Conservation (phyloP, 2,113 vertebrate genomes). For the Morone saxatilis region DNA sequence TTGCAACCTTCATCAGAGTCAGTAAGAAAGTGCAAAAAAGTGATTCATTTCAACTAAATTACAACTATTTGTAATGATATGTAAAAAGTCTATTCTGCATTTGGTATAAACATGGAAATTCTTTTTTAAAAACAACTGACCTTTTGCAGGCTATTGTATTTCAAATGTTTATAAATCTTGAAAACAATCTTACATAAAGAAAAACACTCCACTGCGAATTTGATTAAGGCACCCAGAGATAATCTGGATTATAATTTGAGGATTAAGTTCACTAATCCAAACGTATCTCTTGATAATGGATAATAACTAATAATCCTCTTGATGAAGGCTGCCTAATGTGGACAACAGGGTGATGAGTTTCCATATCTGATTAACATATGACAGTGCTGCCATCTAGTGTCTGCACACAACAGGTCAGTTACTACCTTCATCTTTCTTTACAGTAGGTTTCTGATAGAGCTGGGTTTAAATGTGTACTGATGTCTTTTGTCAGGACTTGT, state of each 20-base stretch:
- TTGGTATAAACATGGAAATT: not conserved
- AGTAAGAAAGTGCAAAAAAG: not conserved
- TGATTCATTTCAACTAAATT: not conserved
- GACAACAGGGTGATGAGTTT: not conserved
- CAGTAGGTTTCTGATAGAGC: not conserved
- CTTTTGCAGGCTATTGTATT: not conserved
- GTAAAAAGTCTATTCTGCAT: not conserved
- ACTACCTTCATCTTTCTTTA: not conserved
- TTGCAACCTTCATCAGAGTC: not conserved
- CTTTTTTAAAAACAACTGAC: not conserved
- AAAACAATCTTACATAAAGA: slow-evolving; percentile 1
- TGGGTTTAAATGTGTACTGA: not conserved
- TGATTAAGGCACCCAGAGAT: slow-evolving; percentile 59
- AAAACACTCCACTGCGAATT: slow-evolving; percentile 38
- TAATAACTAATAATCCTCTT: slow-evolving; percentile 71
- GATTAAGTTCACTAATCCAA: slow-evolving; percentile 72
- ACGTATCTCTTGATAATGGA: slow-evolving; percentile 60
- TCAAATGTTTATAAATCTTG: not conserved
- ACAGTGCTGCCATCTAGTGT: slow-evolving; percentile 77
- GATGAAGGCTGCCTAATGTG: slow-evolving; percentile 53
- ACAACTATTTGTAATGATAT: not conserved
- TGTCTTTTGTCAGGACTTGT: not conserved
- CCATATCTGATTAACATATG: not conserved
- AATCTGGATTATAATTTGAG: slow-evolving; percentile 67
- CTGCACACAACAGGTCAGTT: not conserved